Percentiles rank a stretch among this genome's conserved stretches.
These are phyloP conservation scores for Cenopis cana DNA, from an alignment of 2,888 invertebrate species.

Conservation along the genomic window DNA sequence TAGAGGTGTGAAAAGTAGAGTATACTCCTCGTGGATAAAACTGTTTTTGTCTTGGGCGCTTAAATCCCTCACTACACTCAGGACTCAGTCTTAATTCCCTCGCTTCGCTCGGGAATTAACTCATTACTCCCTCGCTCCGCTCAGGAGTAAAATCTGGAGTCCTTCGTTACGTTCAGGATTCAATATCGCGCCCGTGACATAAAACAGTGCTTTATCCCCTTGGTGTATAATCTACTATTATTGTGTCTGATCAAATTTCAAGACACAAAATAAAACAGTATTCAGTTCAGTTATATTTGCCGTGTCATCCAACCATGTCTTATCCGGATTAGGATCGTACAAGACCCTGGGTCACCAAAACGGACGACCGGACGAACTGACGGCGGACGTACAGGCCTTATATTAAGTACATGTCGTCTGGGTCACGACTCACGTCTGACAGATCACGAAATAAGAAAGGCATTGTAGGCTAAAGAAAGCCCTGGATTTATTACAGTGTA, in stretches of 20 bases:
- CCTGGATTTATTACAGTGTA: background rate
- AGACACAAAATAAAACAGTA: background rate
- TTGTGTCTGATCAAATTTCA: background rate
- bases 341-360: background rate
- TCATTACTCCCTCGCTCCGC: too few relatives aligned
- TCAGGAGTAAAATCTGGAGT: too few relatives aligned
- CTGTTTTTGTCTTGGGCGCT: too few relatives aligned
- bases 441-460: background rate
- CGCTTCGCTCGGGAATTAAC: too few relatives aligned
- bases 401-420: background rate
- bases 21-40: too few relatives aligned
- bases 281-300: background rate
- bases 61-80: too few relatives aligned
- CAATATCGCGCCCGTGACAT: too few relatives aligned
- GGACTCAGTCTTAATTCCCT: too few relatives aligned
- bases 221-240: too few relatives aligned
- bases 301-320: background rate
- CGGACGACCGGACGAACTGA: background rate
- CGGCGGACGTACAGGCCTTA: background rate
- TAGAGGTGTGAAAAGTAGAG: too few relatives aligned
- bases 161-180: too few relatives aligned
- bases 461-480: background rate
- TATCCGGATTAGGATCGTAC: background rate
- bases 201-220: too few relatives aligned
- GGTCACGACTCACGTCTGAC: slow-evolving; percentile 4